Base-by-base conservation (phyloP, 1,140 invertebrate genomes). In the Anoplolepis gracilipes region DNA sequence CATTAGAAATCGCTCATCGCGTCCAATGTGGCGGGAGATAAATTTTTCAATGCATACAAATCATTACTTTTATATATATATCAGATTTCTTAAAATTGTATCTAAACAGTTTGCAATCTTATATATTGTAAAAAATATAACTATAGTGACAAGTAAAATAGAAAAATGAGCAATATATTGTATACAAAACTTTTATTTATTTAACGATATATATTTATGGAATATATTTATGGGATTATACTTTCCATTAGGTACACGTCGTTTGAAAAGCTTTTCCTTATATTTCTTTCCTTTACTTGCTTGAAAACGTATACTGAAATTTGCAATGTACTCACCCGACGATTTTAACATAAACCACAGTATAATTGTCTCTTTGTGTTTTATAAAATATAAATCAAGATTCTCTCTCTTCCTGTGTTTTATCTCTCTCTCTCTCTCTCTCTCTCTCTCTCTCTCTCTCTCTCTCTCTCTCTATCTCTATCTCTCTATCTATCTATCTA, bases 161-260 rank as follows among this genome's bases (percentile, higher is more conserved):
- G n/a, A 57, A 55, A 11, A 46, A 62, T 61, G 11, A 42, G 10
- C 22, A 36, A 0, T 6, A 6, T 36, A 16, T 82, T 82, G 78
- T 82, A 72, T 82, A 82, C 78, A 91, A 90, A 91, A 91, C 86
- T 73, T 84, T 85, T 77, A 65, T 91, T 90, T 88, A 91, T 88
- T 91, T 65, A 90, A 82, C 78, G 84, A 69, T 85, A 88, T 90
- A 86, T 62, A 55, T 77, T 90, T 64, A 49, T 64, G 75, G 33
- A 36, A 75, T 86, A 90, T 90, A 90, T 78, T 86, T 67, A 87
- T 10, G 77, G 72, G 87, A 86, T 88, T 88, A 90, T 88, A 90
- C 85, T 87, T 91, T 88, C 84, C 76, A 73, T 90, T 82, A 90
- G 88, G 87, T 90, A 90, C 79, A 86, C 86, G 78, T 70, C 59